Conservation (phyloP, 2,888 invertebrate species). For the Stenchaetothrips biformis region DNA sequence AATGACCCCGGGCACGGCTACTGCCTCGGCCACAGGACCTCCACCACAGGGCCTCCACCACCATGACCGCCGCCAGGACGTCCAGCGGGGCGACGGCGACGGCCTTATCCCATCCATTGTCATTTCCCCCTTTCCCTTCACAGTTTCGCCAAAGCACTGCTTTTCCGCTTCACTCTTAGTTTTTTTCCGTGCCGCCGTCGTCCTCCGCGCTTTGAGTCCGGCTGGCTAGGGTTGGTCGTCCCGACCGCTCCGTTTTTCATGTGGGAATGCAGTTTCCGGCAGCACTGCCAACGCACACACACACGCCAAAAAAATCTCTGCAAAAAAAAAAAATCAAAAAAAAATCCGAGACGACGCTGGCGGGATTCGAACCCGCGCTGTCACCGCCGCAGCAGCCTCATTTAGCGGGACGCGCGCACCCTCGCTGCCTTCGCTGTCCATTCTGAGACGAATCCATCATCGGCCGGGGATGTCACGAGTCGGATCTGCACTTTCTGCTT, state of each 20-base stretch:
- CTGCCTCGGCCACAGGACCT: background rate
- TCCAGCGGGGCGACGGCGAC: background rate
- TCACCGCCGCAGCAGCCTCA: background rate
- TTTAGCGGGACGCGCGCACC: background rate
- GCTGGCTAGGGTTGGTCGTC: background rate
- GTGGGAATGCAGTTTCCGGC: background rate
- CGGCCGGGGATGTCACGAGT: background rate
- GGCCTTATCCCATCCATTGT: slow-evolving; percentile 21
- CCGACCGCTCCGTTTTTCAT: background rate
- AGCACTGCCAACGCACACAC: background rate
- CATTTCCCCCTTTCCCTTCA: background rate
- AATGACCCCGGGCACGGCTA: background rate
- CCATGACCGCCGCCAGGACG: background rate
- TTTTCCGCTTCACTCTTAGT: no score
- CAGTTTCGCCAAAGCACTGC: no score
- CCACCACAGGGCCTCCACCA: no score
- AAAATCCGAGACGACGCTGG: background rate
- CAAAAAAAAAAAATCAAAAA: background rate
- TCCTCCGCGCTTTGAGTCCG: background rate
- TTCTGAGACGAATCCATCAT: background rate
- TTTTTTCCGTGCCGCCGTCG: background rate
- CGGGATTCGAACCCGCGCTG: no score
- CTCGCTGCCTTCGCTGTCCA: background rate
- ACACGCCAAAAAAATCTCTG: background rate
- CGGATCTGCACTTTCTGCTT: slow-evolving; percentile 13